These are phyloP conservation scores for Hipposideros armiger DNA, from an alignment of 2,113 vertebrate species.

Conservation along the genomic window DNA sequence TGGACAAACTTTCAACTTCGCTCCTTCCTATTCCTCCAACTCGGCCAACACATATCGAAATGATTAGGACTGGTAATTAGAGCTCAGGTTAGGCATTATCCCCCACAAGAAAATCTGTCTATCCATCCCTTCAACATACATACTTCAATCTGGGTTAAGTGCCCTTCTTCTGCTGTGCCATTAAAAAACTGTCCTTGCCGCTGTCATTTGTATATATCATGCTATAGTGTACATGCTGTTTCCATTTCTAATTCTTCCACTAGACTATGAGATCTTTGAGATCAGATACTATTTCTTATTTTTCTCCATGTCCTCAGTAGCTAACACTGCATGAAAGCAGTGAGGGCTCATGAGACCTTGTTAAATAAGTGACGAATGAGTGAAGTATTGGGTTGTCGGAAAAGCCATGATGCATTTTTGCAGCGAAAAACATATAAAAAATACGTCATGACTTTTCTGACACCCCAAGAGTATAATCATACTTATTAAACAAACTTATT, in stretches of 20 bases:
- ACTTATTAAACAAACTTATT: neutral
- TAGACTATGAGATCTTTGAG: neutral
- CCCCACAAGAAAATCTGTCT: neutral
- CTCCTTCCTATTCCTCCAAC: neutral
- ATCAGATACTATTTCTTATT: neutral
- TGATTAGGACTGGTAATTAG: conserved; percentile 28
- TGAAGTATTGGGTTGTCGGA: neutral
- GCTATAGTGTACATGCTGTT: neutral
- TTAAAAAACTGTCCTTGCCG: neutral
- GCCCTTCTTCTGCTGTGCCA: neutral
- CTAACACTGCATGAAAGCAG: neutral
- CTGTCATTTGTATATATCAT: neutral
- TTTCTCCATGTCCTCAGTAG: neutral
- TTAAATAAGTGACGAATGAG: conserved; percentile 39
- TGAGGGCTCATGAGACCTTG: neutral
- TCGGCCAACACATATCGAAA: neutral
- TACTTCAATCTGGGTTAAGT: neutral
- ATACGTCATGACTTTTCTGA: no score
- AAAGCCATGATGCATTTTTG: no score
- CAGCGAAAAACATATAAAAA: no score
- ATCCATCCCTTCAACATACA: neutral
- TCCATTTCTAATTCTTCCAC: neutral
- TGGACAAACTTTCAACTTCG: neutral
- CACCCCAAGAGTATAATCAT: neutral
- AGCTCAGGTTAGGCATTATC: neutral